Base-by-base conservation (phyloP, 1,140 invertebrate species). In the Mya arenaria region DNA sequence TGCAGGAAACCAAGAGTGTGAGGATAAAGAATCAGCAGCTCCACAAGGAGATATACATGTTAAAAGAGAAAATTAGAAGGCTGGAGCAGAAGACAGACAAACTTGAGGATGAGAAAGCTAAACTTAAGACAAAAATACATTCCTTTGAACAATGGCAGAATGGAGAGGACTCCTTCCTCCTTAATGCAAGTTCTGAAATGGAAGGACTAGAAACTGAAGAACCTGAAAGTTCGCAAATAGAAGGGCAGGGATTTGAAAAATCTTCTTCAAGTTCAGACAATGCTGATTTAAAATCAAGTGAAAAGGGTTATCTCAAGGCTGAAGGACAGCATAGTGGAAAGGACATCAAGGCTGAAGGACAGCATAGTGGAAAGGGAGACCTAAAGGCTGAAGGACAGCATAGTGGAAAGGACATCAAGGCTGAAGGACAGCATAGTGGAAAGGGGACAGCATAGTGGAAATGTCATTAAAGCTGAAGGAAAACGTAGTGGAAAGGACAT, bases 71-170 rank as follows among this genome's bases (percentile, higher is more conserved):
- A 62, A 62, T 62, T 30, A 32, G 15, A 4, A 6, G 58, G 3
- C 58, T 62, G 30, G 58, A 62, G 25, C 58, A 62, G 36, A 62
- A 62, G 36, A 62, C 36, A 17, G 58, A 62, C 25, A 62, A 62
- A 25, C 58, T 32, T n/a, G n/a, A n/a, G n/a, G n/a, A n/a, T n/a
- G n/a, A n/a, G n/a, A n/a, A n/a, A n/a, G n/a, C n/a, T n/a, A n/a
- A n/a, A 10, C 44, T 48, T 48, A n/a, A 48, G n/a, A 48, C 10
- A 13, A 48, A 48, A 48, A 13, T 48, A 48, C 10, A n/a, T 48
- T 10, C 44, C 10, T 48, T 48, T 48, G 44, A 10, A 13, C 10
- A 48, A n/a, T 48, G 44, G 44, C 44, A 48, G n/a, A 10, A 48
- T 13, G 44, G 44, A n/a, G 44, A 48, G n/a, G 44, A 48, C 44